Conservation (phyloP, 1,140 invertebrate species). For the Harlomillsia oculata region DNA sequence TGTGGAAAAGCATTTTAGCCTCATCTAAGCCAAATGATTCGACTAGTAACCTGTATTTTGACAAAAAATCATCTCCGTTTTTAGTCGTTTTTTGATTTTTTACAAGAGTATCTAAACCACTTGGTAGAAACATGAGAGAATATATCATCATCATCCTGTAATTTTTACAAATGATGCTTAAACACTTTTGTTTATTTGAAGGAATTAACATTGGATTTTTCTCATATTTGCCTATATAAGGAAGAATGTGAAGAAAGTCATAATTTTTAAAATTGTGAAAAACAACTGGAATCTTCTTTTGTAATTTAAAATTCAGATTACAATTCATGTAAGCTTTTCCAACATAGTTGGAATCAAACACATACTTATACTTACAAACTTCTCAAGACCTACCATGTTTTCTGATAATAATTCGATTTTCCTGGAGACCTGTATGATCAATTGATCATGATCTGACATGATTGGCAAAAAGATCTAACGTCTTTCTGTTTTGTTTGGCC, state of each 20-base stretch:
- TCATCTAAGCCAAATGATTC: background rate
- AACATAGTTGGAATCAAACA: too few species aligned
- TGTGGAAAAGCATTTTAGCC: background rate
- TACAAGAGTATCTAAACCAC: background rate
- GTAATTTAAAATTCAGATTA: background rate
- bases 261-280: constrained; percentile 13
- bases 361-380: too few species aligned
- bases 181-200: constrained; percentile 5
- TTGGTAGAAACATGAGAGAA: background rate
- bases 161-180: background rate
- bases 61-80: background rate
- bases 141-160: constrained; percentile 6
- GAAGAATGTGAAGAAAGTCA: constrained; percentile 1
- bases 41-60: background rate
- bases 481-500: too few species aligned
- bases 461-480: too few species aligned
- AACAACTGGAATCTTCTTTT: background rate
- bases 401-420: too few species aligned
- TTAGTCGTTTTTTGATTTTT: background rate
- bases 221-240: background rate
- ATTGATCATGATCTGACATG: too few species aligned
- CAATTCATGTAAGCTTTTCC: too few species aligned
- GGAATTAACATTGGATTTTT: constrained; percentile 2
- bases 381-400: too few species aligned
- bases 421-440: too few species aligned